Evolutionary conservation across 2,113 vertebrate genomes (phyloP).

Genomic region (Planiliza haematocheilus): DNA sequence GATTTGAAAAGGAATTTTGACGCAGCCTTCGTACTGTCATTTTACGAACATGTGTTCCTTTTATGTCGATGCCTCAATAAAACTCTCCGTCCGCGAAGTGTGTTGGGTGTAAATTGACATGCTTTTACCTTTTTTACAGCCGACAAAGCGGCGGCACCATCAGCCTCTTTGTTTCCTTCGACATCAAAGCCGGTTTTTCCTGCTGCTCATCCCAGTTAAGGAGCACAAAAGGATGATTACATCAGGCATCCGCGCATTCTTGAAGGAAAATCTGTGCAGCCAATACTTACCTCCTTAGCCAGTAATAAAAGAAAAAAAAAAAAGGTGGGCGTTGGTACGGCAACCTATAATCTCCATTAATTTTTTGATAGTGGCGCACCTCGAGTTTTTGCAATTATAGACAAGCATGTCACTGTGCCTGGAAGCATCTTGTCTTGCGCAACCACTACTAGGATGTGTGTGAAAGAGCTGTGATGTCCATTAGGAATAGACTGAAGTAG

Average conservation of each 20-base stretch:
- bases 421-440: neutral
- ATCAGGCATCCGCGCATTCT: slow-evolving; percentile 24
- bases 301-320: slow-evolving; percentile 9
- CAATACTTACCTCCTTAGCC: slow-evolving; percentile 25
- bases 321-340: neutral
- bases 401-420: neutral
- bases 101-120: slow-evolving; percentile 20
- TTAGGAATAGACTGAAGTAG: neutral
- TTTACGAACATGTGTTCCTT: slow-evolving; percentile 8
- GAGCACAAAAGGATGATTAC: slow-evolving; percentile 35
- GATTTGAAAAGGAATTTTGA: slow-evolving; percentile 46
- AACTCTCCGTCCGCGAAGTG: neutral
- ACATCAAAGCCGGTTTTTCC: slow-evolving; percentile 50
- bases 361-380: slow-evolving; percentile 14
- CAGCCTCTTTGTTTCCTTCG: slow-evolving; percentile 37
- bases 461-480: neutral
- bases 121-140: slow-evolving; percentile 9
- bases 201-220: slow-evolving; percentile 9
- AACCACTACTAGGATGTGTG: neutral
- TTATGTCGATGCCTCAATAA: slow-evolving; percentile 16
- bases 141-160: neutral
- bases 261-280: slow-evolving; percentile 14
- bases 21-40: slow-evolving; percentile 24
- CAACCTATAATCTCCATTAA: slow-evolving; percentile 31
- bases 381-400: slow-evolving; percentile 1